phyloP scores from a whole-genome alignment of 2,113 vertebrate species.

The Petrocephalus microphthalmus region DNA sequence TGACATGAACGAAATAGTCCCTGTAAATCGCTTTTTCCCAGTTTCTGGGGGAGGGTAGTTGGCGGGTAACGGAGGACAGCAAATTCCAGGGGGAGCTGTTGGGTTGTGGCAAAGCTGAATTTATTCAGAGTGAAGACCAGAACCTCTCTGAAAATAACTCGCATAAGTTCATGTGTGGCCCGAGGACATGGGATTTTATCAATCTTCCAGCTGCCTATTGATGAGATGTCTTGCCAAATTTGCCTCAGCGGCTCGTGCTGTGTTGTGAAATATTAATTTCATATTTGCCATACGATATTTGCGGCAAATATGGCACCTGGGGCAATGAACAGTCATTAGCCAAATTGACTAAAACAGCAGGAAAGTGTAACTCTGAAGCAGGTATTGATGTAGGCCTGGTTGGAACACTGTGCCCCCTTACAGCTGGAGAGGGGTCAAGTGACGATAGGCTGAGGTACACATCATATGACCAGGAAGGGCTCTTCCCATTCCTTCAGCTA shows the following conservation, averaged over 20 bases:
- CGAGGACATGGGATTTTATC: constrained; percentile 56
- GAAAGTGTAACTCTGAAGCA: constrained; percentile 35
- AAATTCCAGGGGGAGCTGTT: not conserved
- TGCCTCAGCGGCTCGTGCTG: constrained; percentile 49
- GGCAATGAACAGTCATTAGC: constrained; percentile 52
- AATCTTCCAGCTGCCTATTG: constrained; percentile 64
- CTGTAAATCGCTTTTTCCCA: not conserved
- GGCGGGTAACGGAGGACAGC: not conserved
- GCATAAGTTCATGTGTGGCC: constrained; percentile 48
- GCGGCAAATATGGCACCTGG: constrained; percentile 40
- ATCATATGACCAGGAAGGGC: not conserved
- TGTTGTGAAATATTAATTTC: constrained; percentile 60
- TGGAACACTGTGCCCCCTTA: not conserved
- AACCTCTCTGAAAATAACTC: constrained; percentile 53
- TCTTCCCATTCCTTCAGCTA: not conserved
- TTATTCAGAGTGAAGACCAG: constrained; percentile 9
- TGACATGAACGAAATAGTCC: not conserved
- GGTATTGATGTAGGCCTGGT: constrained; percentile 35
- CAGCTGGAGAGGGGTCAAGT: not conserved
- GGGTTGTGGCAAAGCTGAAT: not conserved
- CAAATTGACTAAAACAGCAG: constrained; percentile 39
- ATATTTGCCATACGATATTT: constrained; percentile 46
- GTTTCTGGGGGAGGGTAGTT: not conserved
- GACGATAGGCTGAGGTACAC: not conserved
- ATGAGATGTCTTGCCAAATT: constrained; percentile 61